Base-by-base conservation (phyloP, 1,140 invertebrate genomes). In the Drosophila mojavensis region DNA sequence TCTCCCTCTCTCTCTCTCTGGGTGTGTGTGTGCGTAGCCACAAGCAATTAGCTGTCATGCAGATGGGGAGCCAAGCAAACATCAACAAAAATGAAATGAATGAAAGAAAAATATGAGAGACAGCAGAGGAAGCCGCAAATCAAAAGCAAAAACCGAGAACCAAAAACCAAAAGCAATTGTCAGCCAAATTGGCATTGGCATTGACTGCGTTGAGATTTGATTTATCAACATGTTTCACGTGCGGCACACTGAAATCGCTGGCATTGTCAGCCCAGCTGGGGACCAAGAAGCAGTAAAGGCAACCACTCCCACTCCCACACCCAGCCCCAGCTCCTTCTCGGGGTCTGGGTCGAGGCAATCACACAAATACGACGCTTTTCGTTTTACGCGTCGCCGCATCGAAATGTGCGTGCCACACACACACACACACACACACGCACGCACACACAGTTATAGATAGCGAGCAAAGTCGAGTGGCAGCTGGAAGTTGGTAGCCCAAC, bases 141-240 rank as follows among this genome's bases (percentile, higher is more conserved):
- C 62, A 59, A 72, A 66, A 72, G 47, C 55, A 65, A 50, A 59
- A 72, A 66, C 45, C 54, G 58, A 75, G 71, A 82, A 17, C 17
- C 55, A 65, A 50, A 59, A 72, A 66, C 45, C 54, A 62, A 75
- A 74, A 82, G 82, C 83, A 82, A 86, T 86, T 86, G 83, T 88
- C 83, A 86, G 64, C 72, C 83, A 86, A 86, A 86, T 86, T 86
- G 83, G 83, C 83, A 82, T 82, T 86, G 83, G 83, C 83, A 88
- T 89, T 89, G 79, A 89, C 68, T 88, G 78, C 63, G 79, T 71
- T 80, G 83, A 81, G 84, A 88, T 89, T 88, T 88, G 83, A 88
- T 88, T 88, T 88, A 88, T 88, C 83, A 86, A 86, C 83, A 86
- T 79, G 79, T 89, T 80, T 77, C 84, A 89, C 80, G 83, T 78